These are phyloP conservation scores for Calypte anna DNA, from an alignment of 2,113 vertebrate genomes.

Conservation along the genomic window DNA sequence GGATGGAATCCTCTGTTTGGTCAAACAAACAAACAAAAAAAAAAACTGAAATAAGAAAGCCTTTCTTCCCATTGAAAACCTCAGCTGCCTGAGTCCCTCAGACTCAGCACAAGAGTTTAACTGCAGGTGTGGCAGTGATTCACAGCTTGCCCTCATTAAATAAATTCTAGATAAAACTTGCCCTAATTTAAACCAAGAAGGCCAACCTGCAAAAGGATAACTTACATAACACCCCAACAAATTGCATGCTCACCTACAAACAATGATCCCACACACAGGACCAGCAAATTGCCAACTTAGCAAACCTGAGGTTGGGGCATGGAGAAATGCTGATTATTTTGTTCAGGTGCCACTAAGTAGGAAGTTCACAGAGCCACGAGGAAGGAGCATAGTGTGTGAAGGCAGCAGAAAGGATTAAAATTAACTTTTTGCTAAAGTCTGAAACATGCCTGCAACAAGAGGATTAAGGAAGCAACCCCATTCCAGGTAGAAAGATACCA, in stretches of 20 bases:
- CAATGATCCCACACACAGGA: neutral
- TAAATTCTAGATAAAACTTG: neutral
- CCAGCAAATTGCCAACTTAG: neutral
- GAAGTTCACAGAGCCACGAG: neutral
- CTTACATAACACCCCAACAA: neutral
- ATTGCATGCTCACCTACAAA: neutral
- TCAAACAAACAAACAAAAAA: no score
- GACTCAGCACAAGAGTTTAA: neutral
- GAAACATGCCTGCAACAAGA: neutral
- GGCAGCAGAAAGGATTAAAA: neutral
- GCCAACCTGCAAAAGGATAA: neutral
- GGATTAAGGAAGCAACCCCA: neutral
- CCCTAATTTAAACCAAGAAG: neutral
- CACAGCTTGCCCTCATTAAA: neutral
- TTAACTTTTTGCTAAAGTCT: neutral
- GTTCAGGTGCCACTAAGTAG: neutral
- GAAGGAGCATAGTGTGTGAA: neutral
- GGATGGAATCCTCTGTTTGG: no score
- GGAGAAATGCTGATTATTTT: neutral
- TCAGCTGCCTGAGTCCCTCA: no score
- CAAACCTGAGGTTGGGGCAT: neutral
- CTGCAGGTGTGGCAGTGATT: neutral
- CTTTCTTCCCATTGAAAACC: no score
- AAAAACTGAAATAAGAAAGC: no score
- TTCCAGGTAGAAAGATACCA: neutral